Evolutionary conservation across 1,140 invertebrate genomes (phyloP).

Genomic region (Drosophila sechellia): DNA sequence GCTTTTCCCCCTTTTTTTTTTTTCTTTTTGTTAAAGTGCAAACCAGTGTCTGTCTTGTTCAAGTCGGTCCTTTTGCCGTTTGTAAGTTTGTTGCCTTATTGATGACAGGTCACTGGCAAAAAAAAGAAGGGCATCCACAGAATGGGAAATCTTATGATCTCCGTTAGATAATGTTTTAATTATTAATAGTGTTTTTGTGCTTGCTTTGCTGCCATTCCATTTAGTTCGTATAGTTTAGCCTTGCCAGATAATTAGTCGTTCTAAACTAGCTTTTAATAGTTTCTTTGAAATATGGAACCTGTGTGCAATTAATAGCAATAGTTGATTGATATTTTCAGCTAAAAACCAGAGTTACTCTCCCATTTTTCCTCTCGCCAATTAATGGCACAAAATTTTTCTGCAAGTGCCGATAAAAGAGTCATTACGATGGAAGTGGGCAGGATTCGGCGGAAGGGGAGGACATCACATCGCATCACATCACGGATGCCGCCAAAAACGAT

Average conservation of each 20-base stretch:
- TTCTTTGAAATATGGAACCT: no score
- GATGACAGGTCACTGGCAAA: conserved; percentile 18
- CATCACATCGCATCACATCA: conserved; percentile 16
- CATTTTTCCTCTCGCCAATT: not conserved
- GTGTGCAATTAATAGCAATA: no score
- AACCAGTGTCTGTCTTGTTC: conserved; percentile 38
- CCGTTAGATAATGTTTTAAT: no score
- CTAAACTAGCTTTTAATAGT: no score
- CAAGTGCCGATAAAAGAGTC: conserved; percentile 4
- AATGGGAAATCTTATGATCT: not conserved
- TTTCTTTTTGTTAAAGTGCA: conserved; percentile 24
- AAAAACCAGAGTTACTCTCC: no score
- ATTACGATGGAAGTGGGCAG: not conserved
- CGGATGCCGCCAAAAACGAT: conserved; percentile 53
- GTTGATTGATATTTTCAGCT: no score
- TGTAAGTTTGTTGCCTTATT: conserved; percentile 35
- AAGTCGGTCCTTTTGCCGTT: conserved; percentile 6
- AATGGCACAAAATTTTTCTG: not conserved
- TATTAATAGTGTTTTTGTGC: no score
- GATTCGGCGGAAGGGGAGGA: no score
- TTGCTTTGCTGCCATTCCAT: no score
- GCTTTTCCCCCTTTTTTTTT: not conserved
- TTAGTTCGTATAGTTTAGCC: no score
- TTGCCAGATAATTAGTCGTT: no score
- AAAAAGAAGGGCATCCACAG: conserved; percentile 4